These are phyloP conservation scores for Zosterops japonicus DNA, from an alignment of 2,113 vertebrate species.

Conservation along the genomic window DNA sequence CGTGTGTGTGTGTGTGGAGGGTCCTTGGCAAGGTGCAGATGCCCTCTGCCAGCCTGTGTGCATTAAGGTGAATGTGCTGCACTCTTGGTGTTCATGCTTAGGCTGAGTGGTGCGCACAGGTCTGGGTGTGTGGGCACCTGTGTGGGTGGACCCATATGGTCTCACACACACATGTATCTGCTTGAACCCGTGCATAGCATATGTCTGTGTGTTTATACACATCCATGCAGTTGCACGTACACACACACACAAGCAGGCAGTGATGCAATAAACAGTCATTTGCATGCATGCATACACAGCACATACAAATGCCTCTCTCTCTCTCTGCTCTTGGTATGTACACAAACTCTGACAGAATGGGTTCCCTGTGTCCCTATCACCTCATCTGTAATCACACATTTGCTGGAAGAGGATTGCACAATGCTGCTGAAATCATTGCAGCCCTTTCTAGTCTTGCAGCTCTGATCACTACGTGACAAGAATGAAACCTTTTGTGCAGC, in stretches of 20 bases:
- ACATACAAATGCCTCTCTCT: background rate
- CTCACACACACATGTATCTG: background rate
- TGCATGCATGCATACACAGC: background rate
- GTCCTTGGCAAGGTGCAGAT: background rate
- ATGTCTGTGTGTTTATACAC: background rate
- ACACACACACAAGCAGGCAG: background rate
- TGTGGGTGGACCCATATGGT: background rate
- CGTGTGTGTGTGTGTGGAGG: background rate
- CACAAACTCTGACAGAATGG: background rate
- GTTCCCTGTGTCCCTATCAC: background rate
- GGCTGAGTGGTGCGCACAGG: background rate
- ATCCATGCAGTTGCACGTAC: background rate
- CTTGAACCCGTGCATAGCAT: background rate
- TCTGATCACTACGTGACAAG: background rate
- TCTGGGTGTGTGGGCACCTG: background rate
- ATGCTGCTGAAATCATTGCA: background rate
- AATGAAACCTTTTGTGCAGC: slow-evolving; percentile 54
- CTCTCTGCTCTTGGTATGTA: background rate
- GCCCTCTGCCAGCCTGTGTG: background rate
- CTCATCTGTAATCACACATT: background rate
- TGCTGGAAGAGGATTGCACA: slow-evolving; percentile 16
- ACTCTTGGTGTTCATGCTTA: accelerated
- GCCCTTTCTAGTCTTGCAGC: slow-evolving; percentile 29
- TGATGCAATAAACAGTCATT: background rate
- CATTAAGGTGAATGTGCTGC: background rate